Evolutionary conservation across 2,888 invertebrate species (phyloP).

Genomic region (Dynastes grantii): DNA sequence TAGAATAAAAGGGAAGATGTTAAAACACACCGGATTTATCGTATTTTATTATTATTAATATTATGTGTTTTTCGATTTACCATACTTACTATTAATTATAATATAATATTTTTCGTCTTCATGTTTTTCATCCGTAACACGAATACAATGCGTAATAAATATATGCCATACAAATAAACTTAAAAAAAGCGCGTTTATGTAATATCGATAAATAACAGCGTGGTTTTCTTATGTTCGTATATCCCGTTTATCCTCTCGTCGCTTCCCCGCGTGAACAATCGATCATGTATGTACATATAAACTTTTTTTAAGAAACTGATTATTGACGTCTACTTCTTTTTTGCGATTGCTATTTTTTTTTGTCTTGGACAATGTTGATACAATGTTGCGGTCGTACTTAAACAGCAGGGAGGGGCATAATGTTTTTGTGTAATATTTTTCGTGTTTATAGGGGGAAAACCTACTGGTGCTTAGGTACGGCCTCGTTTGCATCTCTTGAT

Average conservation of each 20-base stretch:
- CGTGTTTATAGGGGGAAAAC: background rate
- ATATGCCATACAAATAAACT: conserved; percentile 42
- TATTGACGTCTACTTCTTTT: conserved; percentile 21
- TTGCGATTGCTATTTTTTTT: conserved; percentile 24
- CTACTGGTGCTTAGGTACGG: conserved; percentile 33
- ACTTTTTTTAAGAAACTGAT: conserved; percentile 21
- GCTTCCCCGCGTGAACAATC: conserved; percentile 13
- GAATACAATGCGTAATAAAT: conserved; percentile 29
- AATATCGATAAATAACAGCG: conserved; percentile 9
- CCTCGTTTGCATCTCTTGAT: conserved; percentile 13
- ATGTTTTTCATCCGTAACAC: conserved; percentile 28
- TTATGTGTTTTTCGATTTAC: conserved; percentile 34
- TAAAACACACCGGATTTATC: conserved; percentile 29
- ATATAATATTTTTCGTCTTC: conserved; percentile 5
- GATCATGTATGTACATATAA: conserved; percentile 17
- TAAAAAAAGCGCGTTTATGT: conserved; percentile 27
- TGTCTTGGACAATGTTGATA: conserved; percentile 22
- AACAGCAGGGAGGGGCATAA: conserved; percentile 16
- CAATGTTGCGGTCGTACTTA: conserved; percentile 29
- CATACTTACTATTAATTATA: conserved; percentile 19
- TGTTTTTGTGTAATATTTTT: conserved; percentile 14
- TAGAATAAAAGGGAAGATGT: conserved; percentile 40
- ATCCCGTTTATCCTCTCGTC: conserved; percentile 11
- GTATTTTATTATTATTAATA: conserved; percentile 34
- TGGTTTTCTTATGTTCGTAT: conserved; percentile 38